Percentiles rank a stretch among this genome's conserved stretches.
Conservation (phyloP, 2,797 vertebrate genomes). For the Galaxias olidus region DNA sequence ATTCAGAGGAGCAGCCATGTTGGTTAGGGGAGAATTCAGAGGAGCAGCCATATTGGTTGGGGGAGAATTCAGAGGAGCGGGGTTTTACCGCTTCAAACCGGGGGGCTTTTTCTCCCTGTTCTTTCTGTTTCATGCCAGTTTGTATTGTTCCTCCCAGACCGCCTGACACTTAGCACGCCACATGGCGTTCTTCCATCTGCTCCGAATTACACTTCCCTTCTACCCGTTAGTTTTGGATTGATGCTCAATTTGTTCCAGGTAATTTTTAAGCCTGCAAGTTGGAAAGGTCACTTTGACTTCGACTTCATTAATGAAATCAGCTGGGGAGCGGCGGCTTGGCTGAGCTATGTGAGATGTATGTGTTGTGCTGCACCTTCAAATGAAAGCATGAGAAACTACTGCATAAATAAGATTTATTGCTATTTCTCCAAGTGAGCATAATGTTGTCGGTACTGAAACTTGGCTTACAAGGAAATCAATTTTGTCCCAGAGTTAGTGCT, state of each 20-base stretch:
- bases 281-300: conserved; percentile 71
- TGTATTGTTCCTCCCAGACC: conserved; percentile 23
- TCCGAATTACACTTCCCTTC: conserved; percentile 28
- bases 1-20: conserved; percentile 18
- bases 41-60: conserved; percentile 19
- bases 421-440: conserved; percentile 44
- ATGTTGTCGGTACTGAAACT: conserved; percentile 45
- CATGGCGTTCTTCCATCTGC: conserved; percentile 14
- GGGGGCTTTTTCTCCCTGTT: conserved; percentile 7
- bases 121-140: conserved; percentile 4
- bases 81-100: conserved; percentile 1
- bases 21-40: conserved; percentile 4
- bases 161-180: conserved; percentile 14
- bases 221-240: conserved; percentile 38
- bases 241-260: conserved; percentile 58
- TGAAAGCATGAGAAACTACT: conserved; percentile 58
- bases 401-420: conserved; percentile 70
- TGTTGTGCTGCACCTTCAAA: conserved; percentile 58
- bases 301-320: conserved; percentile 67
- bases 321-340: conserved; percentile 46
- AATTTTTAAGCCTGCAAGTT: conserved; percentile 62
- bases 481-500: conserved; percentile 4
- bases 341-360: conserved; percentile 41
- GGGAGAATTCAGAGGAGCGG: conserved; percentile 5
- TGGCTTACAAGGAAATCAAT: conserved; percentile 46